Base-by-base conservation (phyloP, 2,888 invertebrate species). In the Spilosoma lubricipeda region DNA sequence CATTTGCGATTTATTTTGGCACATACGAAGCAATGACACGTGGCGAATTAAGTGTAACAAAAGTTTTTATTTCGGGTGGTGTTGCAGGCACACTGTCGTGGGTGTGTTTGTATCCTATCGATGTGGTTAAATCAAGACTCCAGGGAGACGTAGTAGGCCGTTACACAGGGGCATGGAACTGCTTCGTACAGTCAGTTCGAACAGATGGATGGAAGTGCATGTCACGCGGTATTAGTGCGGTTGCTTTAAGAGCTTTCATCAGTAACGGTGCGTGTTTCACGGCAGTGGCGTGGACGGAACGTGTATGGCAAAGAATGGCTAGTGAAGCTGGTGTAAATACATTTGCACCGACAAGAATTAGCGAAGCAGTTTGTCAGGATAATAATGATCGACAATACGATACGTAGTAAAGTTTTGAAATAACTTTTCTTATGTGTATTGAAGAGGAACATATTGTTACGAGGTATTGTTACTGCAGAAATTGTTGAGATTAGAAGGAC, bases 261-360 rank as follows among this genome's bases (percentile, higher is more conserved):
- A 98, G 98, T 78, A 99, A 99, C 90, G 99, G 99, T 0, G 98
- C 98, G 8, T 98, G 98, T 77, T 99, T 99, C 91, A 97, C 98
- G 52, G 98, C 98, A 0, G 98, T 99, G 72, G 97, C 97, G 39
- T 98, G 97, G 97, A 97, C 97, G 3, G 96, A 98, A 91, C 95
- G 97, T 71, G 88, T 96, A 20, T 95, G 95, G 95, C 93, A 92
- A 77, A 82, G 85, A 63, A 87, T 89, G 73, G 89, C 93, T 42
- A 87, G 91, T 1, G 89, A 89, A n/a, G 68, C 86, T 7, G 77
- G 88, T 63, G 86, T 88, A 30, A 86, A 88, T 73, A 85, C 85
- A 52, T 85, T 91, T 67, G 88, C 87, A 52, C 89, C 91, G 36
- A 86, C 89, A 23, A 87, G 87, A 56, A 90, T 94, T 66, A 80